phyloP scores from a whole-genome alignment of 1,140 invertebrate species.

The Drosophila grimshawi region DNA sequence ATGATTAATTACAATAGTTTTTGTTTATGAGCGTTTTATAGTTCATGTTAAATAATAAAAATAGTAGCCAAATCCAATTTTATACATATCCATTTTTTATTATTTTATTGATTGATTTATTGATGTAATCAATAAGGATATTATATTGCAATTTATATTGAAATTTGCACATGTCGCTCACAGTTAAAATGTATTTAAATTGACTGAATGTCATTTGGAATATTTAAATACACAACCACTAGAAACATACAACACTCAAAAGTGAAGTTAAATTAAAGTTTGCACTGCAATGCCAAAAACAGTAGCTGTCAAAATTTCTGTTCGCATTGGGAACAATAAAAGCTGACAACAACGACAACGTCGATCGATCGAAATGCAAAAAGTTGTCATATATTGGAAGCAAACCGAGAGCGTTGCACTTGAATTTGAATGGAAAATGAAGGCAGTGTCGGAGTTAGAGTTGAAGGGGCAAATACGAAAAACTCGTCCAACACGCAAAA shows the following conservation, averaged over 20 bases:
- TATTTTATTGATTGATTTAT: too few species aligned
- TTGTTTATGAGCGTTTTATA: too few species aligned
- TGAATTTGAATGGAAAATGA: conserved; percentile 58
- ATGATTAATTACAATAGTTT: too few species aligned
- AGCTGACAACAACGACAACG: conserved; percentile 17
- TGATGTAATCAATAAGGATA: too few species aligned
- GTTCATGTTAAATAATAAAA: too few species aligned
- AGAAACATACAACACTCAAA: neutral
- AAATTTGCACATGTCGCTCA: too few species aligned
- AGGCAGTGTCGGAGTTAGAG: conserved; percentile 1
- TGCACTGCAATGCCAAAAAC: conserved; percentile 1
- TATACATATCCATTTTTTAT: too few species aligned
- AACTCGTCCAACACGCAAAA: conserved; percentile 51
- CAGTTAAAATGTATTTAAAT: too few species aligned
- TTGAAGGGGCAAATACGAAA: conserved; percentile 23
- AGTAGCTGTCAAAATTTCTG: conserved; percentile 2
- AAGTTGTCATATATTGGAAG: conserved; percentile 29
- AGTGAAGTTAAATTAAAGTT: conserved; percentile 2
- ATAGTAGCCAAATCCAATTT: too few species aligned
- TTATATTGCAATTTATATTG: too few species aligned
- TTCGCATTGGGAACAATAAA: conserved; percentile 29
- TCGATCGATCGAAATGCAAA: conserved; percentile 19
- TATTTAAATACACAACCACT: neutral
- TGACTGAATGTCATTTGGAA: neutral
- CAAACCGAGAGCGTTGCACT: conserved; percentile 37